A percentile compares a stretch with the other conserved stretches of the same genome.
These are phyloP conservation scores for Camponotus pennsylvanicus DNA, from an alignment of 1,140 invertebrate species.

Conservation along the genomic window DNA sequence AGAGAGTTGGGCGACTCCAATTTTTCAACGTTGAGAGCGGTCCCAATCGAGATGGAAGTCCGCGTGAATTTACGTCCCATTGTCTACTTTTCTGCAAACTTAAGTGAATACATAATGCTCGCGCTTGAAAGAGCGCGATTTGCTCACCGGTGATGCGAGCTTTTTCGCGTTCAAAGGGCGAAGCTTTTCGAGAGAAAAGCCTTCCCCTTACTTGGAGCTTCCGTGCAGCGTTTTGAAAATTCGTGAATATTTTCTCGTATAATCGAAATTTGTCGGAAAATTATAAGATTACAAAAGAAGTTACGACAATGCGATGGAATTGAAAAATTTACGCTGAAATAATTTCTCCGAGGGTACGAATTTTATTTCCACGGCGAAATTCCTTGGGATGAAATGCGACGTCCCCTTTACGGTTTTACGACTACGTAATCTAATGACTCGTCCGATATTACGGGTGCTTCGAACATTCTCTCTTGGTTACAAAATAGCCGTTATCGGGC, in stretches of 20 bases:
- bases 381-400: background rate
- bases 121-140: slow-evolving; percentile 37
- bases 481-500: slow-evolving; percentile 60
- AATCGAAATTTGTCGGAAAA: background rate
- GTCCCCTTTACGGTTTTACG: slow-evolving; percentile 41
- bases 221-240: background rate
- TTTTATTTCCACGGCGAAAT: slow-evolving; percentile 30
- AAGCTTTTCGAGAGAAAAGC: background rate
- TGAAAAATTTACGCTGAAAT: slow-evolving; percentile 22
- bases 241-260: background rate
- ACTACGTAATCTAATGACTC: slow-evolving; percentile 57
- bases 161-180: slow-evolving; percentile 10
- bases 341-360: slow-evolving; percentile 29
- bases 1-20: slow-evolving; percentile 13
- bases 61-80: slow-evolving; percentile 37
- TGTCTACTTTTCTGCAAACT: slow-evolving; percentile 45
- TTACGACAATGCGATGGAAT: background rate
- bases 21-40: slow-evolving; percentile 25
- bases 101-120: slow-evolving; percentile 52
- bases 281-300: background rate
- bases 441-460: slow-evolving; percentile 52
- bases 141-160: background rate
- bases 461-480: slow-evolving; percentile 42
- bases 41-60: slow-evolving; percentile 33
- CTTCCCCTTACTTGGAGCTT: background rate